A percentile compares a stretch with the other conserved stretches of the same genome.
Conservation (phyloP, 92 coral and sea anemone genomes). For the Epizoanthus ramosus region DNA sequence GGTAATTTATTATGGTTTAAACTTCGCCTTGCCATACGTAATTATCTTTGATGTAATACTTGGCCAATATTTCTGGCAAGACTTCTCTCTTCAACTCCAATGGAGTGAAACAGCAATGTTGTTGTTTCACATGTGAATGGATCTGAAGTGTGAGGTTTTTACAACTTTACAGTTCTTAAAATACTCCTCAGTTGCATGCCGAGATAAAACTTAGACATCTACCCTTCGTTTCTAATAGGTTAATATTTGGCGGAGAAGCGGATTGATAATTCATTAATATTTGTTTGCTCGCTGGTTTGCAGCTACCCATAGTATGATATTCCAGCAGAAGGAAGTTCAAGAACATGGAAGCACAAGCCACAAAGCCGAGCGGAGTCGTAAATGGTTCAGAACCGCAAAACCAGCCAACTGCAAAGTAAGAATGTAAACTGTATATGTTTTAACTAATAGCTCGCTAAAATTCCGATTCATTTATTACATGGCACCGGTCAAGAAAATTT, state of each 20-base stretch:
- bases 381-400: constrained; percentile 15
- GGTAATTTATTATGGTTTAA: background rate
- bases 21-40: background rate
- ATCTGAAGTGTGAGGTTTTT: too few relatives aligned
- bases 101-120: too few relatives aligned
- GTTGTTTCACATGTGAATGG: too few relatives aligned
- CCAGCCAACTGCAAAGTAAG: constrained; percentile 37
- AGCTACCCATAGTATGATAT: constrained; percentile 9
- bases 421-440: constrained; percentile 2
- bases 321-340: background rate
- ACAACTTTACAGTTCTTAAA: too few relatives aligned
- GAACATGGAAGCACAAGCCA: constrained; percentile 3
- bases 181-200: too few relatives aligned
- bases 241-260: background rate
- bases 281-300: constrained; percentile 17
- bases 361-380: constrained; percentile 18
- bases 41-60: too few relatives aligned
- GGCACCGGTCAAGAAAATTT: background rate
- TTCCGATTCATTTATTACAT: constrained; percentile 6
- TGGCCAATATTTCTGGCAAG: background rate
- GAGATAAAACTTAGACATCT: background rate
- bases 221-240: background rate
- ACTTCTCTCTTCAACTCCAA: background rate
- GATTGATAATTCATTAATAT: background rate
- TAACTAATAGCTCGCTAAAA: constrained; percentile 5